Evolutionary conservation across 2,797 vertebrate genomes (phyloP), one percentile per base, ranked within the genome.

Genomic region (Crypturellus tataupa): DNA sequence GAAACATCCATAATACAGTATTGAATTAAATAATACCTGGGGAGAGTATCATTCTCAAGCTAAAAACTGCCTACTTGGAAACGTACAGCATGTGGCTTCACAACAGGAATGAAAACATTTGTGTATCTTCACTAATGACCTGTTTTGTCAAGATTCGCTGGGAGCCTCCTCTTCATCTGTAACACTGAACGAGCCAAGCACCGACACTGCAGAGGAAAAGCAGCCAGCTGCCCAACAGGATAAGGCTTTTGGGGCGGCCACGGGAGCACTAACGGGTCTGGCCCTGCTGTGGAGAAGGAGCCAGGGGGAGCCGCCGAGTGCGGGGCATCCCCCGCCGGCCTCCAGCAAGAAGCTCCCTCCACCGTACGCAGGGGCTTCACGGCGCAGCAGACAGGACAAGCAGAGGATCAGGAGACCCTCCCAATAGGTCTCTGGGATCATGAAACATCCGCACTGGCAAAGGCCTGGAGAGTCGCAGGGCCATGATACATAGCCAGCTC

Each of bases 61-160:
- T 90, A 92, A 87, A 96, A 94, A 39, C 37, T 25, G 67, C 67
- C 89, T 68, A 85, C 87, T 79, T 87, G 87, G 80, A 91, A 90
- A 83, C 0, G 2, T 67, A 76, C 70, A 93, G 70, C 90, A 89
- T 88, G 87, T 72, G 94, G 85, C 88, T 97, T 97, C 79, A 83
- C 94, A 96, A 94, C 77, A 96, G 93, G 96, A 95, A 77, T 0
- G 1, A 94, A 94, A 97, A 96, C 33, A 60, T 90, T 91, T 83
- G 71, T 95, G 93, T 90, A 90, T 95, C 96, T 94, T 93, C 33
- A 92, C 65, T 97, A 90, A 86, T 87, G 80, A 89, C 94, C 93
- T 5, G 3, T 95, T 97, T 96, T 96, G 79, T 93, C 82, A 93
- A 71, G 67, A 58, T 82, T 85, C 80, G 85, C 64, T 44, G 79